These are phyloP conservation scores for Centruroides sculpturatus DNA, from an alignment of 1,140 invertebrate genomes.

Conservation along the genomic window DNA sequence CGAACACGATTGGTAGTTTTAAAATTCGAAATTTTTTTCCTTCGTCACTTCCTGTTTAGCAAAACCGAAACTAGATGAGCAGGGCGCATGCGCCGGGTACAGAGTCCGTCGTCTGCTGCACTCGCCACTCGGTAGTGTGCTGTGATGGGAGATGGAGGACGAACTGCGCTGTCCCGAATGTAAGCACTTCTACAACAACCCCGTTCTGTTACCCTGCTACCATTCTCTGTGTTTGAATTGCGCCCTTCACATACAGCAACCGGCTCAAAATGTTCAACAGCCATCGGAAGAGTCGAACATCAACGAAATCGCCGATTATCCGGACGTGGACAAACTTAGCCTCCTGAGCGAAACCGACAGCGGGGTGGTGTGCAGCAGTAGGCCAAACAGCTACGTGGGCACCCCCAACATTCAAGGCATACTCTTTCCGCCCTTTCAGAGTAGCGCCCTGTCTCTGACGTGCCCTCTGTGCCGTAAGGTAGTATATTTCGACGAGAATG, in stretches of 20 bases:
- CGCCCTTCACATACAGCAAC: constrained; percentile 60
- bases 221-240: constrained; percentile 83
- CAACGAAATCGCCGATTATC: constrained; percentile 17
- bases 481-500: constrained; percentile 85
- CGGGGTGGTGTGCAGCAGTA: constrained; percentile 72
- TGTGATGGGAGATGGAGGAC: constrained; percentile 60
- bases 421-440: constrained; percentile 30
- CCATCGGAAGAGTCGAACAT: constrained; percentile 24
- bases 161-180: constrained; percentile 85
- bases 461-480: constrained; percentile 78
- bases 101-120: too few relatives aligned
- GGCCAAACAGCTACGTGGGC: constrained; percentile 81
- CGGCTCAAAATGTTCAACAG: constrained; percentile 33
- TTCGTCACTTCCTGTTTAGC: too few relatives aligned
- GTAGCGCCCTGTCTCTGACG: constrained; percentile 48
- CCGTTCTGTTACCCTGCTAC: constrained; percentile 82
- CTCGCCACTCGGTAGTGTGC: too few relatives aligned
- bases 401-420: constrained; percentile 49
- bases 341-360: constrained; percentile 94
- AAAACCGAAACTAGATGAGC: too few relatives aligned
- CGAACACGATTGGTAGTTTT: too few relatives aligned
- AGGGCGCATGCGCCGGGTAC: too few relatives aligned
- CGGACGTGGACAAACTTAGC: constrained; percentile 83
- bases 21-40: too few relatives aligned
- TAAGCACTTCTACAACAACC: constrained; percentile 81